Evolutionary conservation across 2,888 invertebrate genomes (phyloP).

Genomic region (Cremastobaeus sp.): DNA sequence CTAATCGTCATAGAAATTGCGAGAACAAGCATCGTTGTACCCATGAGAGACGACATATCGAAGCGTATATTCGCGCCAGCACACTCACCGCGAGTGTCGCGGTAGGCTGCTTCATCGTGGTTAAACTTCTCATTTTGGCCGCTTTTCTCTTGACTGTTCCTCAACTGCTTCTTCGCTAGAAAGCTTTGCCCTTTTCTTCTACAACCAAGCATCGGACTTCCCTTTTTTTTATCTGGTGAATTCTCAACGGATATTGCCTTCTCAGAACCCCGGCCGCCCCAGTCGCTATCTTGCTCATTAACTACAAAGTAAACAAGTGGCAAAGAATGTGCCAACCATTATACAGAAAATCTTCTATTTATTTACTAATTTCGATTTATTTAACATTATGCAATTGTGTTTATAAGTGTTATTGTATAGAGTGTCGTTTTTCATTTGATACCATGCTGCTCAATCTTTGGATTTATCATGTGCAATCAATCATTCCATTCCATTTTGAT

Average conservation of each 20-base stretch:
- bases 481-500: constrained; percentile 2
- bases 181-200: constrained; percentile 68
- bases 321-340: constrained; percentile 72
- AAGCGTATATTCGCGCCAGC: constrained; percentile 62
- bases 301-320: constrained; percentile 75
- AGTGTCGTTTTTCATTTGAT: background rate
- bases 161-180: constrained; percentile 67
- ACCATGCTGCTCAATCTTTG: constrained; percentile 4
- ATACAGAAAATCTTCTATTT: constrained; percentile 63
- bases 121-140: constrained; percentile 64
- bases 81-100: constrained; percentile 73
- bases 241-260: constrained; percentile 50
- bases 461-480: constrained; percentile 8
- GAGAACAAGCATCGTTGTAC: constrained; percentile 31
- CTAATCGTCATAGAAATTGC: too few species aligned
- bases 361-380: too few species aligned
- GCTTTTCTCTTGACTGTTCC: constrained; percentile 66
- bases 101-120: constrained; percentile 62
- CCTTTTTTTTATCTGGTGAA: constrained; percentile 68
- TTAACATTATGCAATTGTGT: background rate
- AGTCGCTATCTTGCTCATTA: constrained; percentile 74
- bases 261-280: constrained; percentile 75
- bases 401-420: background rate
- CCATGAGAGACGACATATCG: constrained; percentile 47
- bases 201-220: constrained; percentile 65